Conservation (phyloP, 92 coral and sea anemone species). For the Heliopora coerulea region DNA sequence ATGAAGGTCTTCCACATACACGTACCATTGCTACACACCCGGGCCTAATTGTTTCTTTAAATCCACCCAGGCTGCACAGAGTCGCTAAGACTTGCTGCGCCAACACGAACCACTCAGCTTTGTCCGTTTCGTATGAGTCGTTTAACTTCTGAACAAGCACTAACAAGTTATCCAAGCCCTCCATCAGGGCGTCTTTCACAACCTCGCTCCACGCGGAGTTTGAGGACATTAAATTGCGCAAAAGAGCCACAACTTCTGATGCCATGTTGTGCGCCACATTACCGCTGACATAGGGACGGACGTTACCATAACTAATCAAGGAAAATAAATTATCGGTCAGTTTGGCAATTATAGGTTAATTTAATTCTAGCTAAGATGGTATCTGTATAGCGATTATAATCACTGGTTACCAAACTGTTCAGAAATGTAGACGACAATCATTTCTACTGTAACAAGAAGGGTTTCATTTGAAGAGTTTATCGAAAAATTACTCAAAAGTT, state of each 20-base stretch:
- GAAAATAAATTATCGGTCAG: too few relatives aligned
- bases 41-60: constrained; percentile 64
- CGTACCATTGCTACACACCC: constrained; percentile 78
- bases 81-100: constrained; percentile 88
- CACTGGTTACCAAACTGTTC: too few relatives aligned
- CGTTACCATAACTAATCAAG: constrained; percentile 66
- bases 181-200: constrained; percentile 70
- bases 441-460: too few relatives aligned
- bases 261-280: constrained; percentile 96
- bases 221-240: constrained; percentile 65
- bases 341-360: too few relatives aligned
- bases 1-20: too few relatives aligned
- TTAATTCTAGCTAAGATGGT: too few relatives aligned
- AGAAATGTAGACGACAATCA: too few relatives aligned
- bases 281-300: constrained; percentile 89
- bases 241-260: constrained; percentile 85
- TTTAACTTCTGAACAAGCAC: constrained; percentile 61
- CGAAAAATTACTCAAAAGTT: too few relatives aligned
- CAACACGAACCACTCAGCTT: constrained; percentile 62
- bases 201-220: constrained; percentile 76
- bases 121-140: constrained; percentile 54
- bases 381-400: too few relatives aligned
- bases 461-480: too few relatives aligned
- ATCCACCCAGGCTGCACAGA: constrained; percentile 90
- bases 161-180: constrained; percentile 70